Evolutionary conservation across 2,888 invertebrate species (phyloP).

Genomic region (Lepidochrysops patricia): DNA sequence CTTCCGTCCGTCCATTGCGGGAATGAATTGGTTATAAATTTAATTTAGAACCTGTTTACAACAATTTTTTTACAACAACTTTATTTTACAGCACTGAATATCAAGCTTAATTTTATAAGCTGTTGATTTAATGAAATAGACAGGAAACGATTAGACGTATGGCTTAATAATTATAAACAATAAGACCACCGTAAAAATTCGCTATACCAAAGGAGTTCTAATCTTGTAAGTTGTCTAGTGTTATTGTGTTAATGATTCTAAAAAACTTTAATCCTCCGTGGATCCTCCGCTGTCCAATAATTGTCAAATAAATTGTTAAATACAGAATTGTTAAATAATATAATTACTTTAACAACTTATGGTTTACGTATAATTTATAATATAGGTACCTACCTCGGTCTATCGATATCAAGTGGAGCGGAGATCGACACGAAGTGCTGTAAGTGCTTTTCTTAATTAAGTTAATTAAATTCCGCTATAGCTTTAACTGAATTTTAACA

Average conservation of each 20-base stretch:
- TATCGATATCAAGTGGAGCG: not conserved
- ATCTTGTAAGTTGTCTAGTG: no score
- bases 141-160: no score
- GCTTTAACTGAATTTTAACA: not conserved
- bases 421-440: not conserved
- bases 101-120: not conserved
- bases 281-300: no score
- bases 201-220: no score
- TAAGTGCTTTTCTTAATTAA: not conserved
- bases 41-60: slow-evolving; percentile 19
- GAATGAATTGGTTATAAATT: slow-evolving; percentile 31
- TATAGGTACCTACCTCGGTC: not conserved
- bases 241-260: no score
- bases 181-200: no score
- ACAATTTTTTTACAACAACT: not conserved
- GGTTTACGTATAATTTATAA: not conserved
- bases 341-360: not conserved
- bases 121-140: no score
- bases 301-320: no score
- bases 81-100: not conserved
- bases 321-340: no score
- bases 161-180: no score
- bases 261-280: no score
- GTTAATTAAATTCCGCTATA: not conserved
- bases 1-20: slow-evolving; percentile 43